phyloP scores from a whole-genome alignment of 1,140 invertebrate genomes.

The Drosophila kikkawai region DNA sequence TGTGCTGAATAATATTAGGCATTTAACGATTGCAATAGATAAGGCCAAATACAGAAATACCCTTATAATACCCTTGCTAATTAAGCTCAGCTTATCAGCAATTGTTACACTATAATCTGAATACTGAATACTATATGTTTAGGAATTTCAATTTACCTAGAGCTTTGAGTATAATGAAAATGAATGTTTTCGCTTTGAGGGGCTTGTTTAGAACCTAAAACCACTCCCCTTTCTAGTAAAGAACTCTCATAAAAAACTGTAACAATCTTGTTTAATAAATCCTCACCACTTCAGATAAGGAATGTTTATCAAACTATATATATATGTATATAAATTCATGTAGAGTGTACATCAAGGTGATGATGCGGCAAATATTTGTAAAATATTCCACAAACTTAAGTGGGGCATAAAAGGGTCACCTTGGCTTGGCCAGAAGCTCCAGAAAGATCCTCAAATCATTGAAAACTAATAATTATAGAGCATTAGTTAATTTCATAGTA shows the following conservation, averaged over 20 bases:
- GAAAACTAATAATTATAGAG: neutral
- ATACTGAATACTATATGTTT: neutral
- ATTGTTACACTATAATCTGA: slow-evolving; percentile 1
- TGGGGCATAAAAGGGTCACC: slow-evolving; percentile 56
- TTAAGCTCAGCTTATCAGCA: slow-evolving; percentile 21
- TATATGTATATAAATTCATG: no score
- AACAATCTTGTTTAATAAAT: slow-evolving; percentile 11
- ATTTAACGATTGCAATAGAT: neutral
- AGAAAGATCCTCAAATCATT: neutral
- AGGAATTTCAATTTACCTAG: neutral
- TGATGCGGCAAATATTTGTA: slow-evolving; percentile 27
- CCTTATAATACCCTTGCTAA: slow-evolving; percentile 44
- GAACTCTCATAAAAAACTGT: neutral
- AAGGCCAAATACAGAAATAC: slow-evolving; percentile 13
- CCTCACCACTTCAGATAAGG: slow-evolving; percentile 24
- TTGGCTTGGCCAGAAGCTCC: slow-evolving; percentile 49
- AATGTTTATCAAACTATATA: slow-evolving; percentile 21
- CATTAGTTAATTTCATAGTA: slow-evolving; percentile 12
- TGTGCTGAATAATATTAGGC: slow-evolving; percentile 3
- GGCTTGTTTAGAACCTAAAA: slow-evolving; percentile 10
- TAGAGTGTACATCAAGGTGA: no score
- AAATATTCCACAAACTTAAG: slow-evolving; percentile 36
- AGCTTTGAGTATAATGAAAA: neutral
- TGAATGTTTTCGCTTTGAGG: neutral
- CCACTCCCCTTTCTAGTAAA: neutral